Evolutionary conservation across 1,140 invertebrate species (phyloP), one percentile per base, ranked within the genome.

Genomic region (Cheumatopsyche charites): DNA sequence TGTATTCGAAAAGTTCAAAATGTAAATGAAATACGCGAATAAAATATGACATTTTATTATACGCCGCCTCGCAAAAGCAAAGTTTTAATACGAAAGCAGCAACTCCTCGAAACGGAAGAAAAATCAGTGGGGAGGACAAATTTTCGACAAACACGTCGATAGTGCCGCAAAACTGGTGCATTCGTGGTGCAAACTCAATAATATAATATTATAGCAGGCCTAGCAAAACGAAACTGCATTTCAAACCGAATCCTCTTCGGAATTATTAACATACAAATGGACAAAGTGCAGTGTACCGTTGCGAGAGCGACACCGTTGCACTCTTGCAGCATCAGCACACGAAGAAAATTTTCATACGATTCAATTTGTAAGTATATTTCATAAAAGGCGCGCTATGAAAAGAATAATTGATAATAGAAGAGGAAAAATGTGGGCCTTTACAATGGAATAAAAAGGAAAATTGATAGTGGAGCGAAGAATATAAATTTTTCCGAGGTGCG

Each of bases 401-500:
- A 52, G 47, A 52, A 36, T 36, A 36, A 36, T 36, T 36, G 29
- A 36, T 36, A 36, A 36, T 9, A n/a, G 29, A 3, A 9, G 9
- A 36, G 29, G 9, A 36, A 9, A 36, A 9, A 36, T 36, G 29
- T 36, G 29, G 3, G 9, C 29, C 29, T 9, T 9, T 36, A 36
- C 29, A 36, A 36, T 36, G 29, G 29, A 9, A 47, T 47, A 13
- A 47, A 47, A 47, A 15, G 43, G 15, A 47, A 47, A 47, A 47
- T 47, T 47, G 43, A 47, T 58, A 58, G 13, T 23, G 19, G 19
- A 55, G 49, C 49, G 49, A 1, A 55, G 4, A 58, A 58, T 17
- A 58, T 58, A 58, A 58, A 58, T 58, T 52, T 52, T 52, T 17
- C 47, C 15, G 19, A 52, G 19, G 47, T 17, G 19, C 19, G 19